A percentile compares a stretch with the other conserved stretches of the same genome.
Evolutionary conservation across 1,140 invertebrate genomes (phyloP).

Genomic region (Thereuonema tuberculata): DNA sequence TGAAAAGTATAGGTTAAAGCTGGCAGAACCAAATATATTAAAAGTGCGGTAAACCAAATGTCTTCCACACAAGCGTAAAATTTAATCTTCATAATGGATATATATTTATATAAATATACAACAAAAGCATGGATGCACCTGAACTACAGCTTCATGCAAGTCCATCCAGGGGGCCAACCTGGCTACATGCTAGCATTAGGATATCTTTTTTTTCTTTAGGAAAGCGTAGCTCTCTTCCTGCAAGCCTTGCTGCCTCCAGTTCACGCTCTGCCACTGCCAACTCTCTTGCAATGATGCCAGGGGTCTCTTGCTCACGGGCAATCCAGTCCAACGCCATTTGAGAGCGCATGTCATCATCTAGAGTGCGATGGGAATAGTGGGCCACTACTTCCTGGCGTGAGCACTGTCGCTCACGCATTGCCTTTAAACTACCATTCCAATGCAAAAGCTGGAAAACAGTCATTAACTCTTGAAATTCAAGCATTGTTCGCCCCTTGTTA

Average conservation of each 20-base stretch:
- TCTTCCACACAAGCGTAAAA: no score
- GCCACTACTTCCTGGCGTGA: slow-evolving; percentile 83
- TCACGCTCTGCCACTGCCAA: slow-evolving; percentile 70
- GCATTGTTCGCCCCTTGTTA: slow-evolving; percentile 83
- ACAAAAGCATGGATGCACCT: no score
- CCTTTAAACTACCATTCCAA: slow-evolving; percentile 87
- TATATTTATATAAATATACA: no score
- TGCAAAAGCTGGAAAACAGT: slow-evolving; percentile 89
- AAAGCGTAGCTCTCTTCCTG: slow-evolving; percentile 77
- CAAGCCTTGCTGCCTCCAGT: slow-evolving; percentile 72
- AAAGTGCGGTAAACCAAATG: no score
- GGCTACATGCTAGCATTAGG: slow-evolving; percentile 68
- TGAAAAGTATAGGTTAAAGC: no score
- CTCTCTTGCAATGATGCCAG: slow-evolving; percentile 63
- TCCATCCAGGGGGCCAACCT: slow-evolving; percentile 34
- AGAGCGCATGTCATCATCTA: slow-evolving; percentile 88
- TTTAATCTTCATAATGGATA: no score
- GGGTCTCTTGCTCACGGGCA: slow-evolving; percentile 56
- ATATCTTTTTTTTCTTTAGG: slow-evolving; percentile 94
- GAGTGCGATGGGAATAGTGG: slow-evolving; percentile 70
- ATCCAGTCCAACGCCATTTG: slow-evolving; percentile 95
- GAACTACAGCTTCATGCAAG: no score
- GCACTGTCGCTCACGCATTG: slow-evolving; percentile 78
- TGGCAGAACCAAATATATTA: no score
- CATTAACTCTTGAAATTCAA: slow-evolving; percentile 94